A percentile compares a stretch with the other conserved stretches of the same genome.
Conservation (phyloP, 2,888 invertebrate genomes). For the Periphyllus acericola region DNA sequence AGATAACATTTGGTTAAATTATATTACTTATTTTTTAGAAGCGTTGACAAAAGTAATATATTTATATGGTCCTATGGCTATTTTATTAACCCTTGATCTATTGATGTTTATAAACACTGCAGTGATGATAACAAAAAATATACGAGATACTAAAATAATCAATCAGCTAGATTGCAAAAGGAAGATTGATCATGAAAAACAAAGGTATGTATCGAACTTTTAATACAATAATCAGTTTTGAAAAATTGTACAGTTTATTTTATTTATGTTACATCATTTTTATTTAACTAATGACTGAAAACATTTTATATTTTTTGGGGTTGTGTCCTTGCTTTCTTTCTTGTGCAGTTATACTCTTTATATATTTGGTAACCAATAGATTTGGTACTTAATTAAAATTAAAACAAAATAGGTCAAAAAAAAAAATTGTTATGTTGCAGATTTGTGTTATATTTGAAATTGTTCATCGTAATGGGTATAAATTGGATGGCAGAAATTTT, state of each 20-base stretch:
- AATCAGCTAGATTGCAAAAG: constrained; percentile 73
- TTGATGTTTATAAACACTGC: constrained; percentile 77
- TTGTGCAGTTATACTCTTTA: too few species aligned
- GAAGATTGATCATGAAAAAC: constrained; percentile 71
- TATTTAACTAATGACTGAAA: too few species aligned
- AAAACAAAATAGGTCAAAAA: not conserved
- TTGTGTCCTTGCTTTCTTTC: too few species aligned
- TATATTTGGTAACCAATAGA: too few species aligned
- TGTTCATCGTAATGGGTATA: constrained; percentile 87
- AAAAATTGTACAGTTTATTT: not conserved
- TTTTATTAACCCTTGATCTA: constrained; percentile 75
- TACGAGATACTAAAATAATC: constrained; percentile 76
- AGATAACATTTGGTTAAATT: not conserved
- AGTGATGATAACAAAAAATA: constrained; percentile 74
- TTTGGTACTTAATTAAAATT: too few species aligned
- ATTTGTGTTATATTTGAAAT: constrained; percentile 81
- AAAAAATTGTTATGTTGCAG: constrained; percentile 68
- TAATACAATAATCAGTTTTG: too few species aligned
- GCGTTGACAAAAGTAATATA: constrained; percentile 73
- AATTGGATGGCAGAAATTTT: constrained; percentile 85
- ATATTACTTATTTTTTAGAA: constrained; percentile 68
- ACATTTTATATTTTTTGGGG: too few species aligned
- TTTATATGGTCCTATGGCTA: constrained; percentile 77
- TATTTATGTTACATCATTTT: too few species aligned
- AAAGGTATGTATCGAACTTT: constrained; percentile 67